Conservation (phyloP, 2,888 invertebrate genomes). For the Pristionchus exspectatus region DNA sequence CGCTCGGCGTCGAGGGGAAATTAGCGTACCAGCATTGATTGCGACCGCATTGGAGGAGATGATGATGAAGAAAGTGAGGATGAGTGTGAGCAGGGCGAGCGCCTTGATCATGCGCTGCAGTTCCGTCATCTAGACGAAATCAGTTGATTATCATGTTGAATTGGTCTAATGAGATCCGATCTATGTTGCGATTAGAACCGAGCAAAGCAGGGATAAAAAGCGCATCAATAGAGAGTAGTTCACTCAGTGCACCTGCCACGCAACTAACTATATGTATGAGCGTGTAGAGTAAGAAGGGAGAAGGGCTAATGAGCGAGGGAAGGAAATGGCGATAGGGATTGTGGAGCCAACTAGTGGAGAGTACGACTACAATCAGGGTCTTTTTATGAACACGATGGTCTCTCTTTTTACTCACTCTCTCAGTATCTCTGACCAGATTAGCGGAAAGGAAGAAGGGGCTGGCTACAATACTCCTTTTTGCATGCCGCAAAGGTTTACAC, state of each 20-base stretch:
- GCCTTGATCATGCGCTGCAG: not conserved
- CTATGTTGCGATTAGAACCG: no score
- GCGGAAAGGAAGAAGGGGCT: not conserved
- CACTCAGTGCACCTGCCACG: no score
- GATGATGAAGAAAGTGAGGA: not conserved
- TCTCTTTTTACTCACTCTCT: not conserved
- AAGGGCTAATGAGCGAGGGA: not conserved
- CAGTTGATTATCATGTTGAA: no score
- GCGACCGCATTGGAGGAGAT: not conserved
- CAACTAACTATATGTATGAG: no score
- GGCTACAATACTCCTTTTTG: slow-evolving; percentile 1
- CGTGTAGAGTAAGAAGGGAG: not conserved
- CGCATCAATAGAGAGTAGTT: no score
- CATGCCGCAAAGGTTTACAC: not conserved
- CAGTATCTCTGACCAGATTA: not conserved
- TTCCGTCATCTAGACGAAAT: not conserved
- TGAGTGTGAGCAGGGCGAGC: not conserved
- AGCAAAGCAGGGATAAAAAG: no score
- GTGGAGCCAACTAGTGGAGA: not conserved
- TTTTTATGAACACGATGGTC: slow-evolving; percentile 7
- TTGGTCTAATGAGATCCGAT: no score
- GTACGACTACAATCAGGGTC: not conserved
- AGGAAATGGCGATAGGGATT: not conserved
- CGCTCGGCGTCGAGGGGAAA: no score
- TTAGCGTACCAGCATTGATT: not conserved